A percentile compares a stretch with the other conserved stretches of the same genome.
phyloP scores from a whole-genome alignment of 2,113 vertebrate species.

The Tamias sibiricus region DNA sequence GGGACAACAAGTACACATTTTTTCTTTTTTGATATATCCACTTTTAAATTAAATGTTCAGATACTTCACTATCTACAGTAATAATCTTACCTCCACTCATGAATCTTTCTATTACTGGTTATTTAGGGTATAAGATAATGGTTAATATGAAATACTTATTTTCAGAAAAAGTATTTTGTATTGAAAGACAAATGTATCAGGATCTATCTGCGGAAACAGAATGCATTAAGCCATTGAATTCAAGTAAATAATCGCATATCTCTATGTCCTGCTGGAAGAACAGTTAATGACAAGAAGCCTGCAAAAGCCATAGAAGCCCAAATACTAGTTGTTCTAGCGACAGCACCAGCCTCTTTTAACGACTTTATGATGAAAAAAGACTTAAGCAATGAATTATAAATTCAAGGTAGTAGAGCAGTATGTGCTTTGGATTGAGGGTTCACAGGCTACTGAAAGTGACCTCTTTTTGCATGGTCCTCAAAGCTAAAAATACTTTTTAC shows the following conservation, averaged over 20 bases:
- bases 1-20: constrained; percentile 68
- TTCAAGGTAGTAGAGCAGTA: neutral
- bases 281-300: neutral
- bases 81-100: constrained; percentile 47
- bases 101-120: constrained; percentile 76
- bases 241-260: neutral
- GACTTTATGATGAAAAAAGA: constrained; percentile 12
- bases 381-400: neutral
- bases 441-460: neutral
- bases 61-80: constrained; percentile 62
- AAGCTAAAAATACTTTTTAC: neutral
- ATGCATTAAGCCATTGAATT: neutral
- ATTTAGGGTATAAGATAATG: neutral
- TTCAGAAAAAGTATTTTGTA: neutral
- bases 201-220: constrained; percentile 19
- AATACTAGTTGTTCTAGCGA: constrained; percentile 59
- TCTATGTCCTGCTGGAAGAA: neutral
- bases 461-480: neutral
- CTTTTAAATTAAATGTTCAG: constrained; percentile 63
- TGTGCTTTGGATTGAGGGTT: neutral
- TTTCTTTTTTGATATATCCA: constrained; percentile 69
- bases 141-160: too few relatives aligned
- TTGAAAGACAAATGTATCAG: constrained; percentile 15
- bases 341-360: neutral
- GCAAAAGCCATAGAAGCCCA: neutral